Percentiles rank a stretch among this genome's conserved stretches.
Evolutionary conservation across 2,888 invertebrate genomes (phyloP).

Genomic region (Diaperis boleti): DNA sequence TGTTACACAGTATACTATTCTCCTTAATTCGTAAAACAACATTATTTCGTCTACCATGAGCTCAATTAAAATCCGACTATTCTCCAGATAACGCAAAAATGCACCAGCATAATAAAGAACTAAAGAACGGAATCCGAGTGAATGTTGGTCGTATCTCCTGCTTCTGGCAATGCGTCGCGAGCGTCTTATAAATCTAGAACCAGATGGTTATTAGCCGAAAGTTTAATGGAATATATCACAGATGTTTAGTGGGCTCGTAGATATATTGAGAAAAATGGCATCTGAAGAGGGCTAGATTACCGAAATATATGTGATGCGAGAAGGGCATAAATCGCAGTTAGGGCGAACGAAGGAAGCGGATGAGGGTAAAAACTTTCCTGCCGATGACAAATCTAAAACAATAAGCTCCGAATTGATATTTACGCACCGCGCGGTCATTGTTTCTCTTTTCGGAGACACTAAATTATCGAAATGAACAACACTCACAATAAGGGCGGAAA

Average conservation of each 20-base stretch:
- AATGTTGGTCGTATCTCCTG: slow-evolving; percentile 31
- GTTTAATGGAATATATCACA: slow-evolving; percentile 65
- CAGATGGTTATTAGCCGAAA: slow-evolving; percentile 63
- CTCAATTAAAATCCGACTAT: too few species aligned
- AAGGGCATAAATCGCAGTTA: slow-evolving; percentile 65
- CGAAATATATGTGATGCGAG: slow-evolving; percentile 65
- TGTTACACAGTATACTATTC: too few species aligned
- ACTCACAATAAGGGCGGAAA: slow-evolving; percentile 20
- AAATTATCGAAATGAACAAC: slow-evolving; percentile 43
- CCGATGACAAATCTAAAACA: slow-evolving; percentile 62
- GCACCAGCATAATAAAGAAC: too few species aligned
- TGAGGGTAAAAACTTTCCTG: slow-evolving; percentile 52
- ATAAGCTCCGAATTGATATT: slow-evolving; percentile 57
- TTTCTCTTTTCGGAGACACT: slow-evolving; percentile 36
- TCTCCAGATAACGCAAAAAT: too few species aligned
- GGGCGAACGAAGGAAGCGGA: slow-evolving; percentile 53
- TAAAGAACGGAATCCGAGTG: too few species aligned
- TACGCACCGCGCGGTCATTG: slow-evolving; percentile 47
- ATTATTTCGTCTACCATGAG: too few species aligned
- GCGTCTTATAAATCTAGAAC: slow-evolving; percentile 50
- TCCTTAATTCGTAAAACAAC: too few species aligned
- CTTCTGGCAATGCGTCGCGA: slow-evolving; percentile 45
- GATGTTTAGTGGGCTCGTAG: slow-evolving; percentile 63
- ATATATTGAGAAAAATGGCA: slow-evolving; percentile 67
- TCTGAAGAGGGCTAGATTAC: slow-evolving; percentile 65